Evolutionary conservation across 2,113 vertebrate genomes (phyloP).

Genomic region (Eulemur macaco): DNA sequence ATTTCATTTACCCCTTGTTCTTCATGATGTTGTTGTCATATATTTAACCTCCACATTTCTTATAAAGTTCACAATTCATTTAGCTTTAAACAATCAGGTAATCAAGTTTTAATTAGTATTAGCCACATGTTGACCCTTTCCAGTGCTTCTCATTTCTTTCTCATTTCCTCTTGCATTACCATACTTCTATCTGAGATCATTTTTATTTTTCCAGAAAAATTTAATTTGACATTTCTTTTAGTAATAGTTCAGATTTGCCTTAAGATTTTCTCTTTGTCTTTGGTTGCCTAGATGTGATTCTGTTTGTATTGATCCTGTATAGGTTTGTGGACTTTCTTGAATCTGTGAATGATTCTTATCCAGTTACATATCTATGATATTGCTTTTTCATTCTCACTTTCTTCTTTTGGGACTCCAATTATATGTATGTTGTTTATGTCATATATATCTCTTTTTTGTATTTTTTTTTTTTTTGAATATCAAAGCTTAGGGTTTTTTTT

Average conservation of each 20-base stretch:
- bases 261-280: background rate
- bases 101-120: background rate
- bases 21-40: background rate
- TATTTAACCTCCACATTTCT: background rate
- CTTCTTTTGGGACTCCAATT: background rate
- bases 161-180: background rate
- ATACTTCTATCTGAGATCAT: background rate
- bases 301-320: background rate
- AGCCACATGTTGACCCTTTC: background rate
- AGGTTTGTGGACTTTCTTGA: background rate
- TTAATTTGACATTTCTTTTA: background rate
- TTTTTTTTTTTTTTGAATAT: background rate
- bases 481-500: background rate
- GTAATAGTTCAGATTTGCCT: background rate
- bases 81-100: background rate
- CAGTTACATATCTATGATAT: background rate
- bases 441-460: background rate
- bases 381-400: background rate
- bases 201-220: background rate
- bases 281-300: background rate
- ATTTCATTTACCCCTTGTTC: background rate
- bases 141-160: background rate
- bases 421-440: background rate
- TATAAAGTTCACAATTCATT: background rate
- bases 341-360: background rate